Evolutionary conservation across 2,888 invertebrate species (phyloP).

Genomic region (Melipona beecheii): DNA sequence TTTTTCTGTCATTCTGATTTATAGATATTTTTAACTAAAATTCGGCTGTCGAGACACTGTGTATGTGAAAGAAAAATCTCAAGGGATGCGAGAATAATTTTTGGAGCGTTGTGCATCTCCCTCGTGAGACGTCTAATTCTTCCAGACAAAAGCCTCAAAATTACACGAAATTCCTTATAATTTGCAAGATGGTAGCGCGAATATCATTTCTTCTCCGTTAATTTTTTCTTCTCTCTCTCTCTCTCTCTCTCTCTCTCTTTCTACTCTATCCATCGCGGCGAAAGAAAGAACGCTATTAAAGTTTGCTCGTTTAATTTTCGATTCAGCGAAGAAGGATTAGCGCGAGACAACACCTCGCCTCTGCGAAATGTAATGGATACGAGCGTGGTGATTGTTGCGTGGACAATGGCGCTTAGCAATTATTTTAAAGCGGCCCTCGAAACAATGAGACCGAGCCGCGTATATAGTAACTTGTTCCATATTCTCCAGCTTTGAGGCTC

Average conservation of each 20-base stretch:
- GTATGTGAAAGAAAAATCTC: neutral
- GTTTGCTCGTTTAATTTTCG: constrained; percentile 39
- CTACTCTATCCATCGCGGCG: no score
- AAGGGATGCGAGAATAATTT: neutral
- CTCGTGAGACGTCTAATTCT: neutral
- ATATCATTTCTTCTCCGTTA: neutral
- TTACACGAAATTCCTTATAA: constrained; percentile 9
- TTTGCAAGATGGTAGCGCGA: neutral
- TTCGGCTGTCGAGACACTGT: no score
- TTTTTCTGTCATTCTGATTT: no score
- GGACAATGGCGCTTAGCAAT: constrained; percentile 60
- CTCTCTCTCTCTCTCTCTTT: neutral
- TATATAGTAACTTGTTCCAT: constrained; percentile 52
- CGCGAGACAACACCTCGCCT: constrained; percentile 40
- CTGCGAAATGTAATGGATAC: constrained; percentile 51
- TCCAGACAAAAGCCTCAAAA: neutral
- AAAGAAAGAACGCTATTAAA: constrained; percentile 1
- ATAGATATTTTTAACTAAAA: no score
- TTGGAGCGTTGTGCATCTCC: neutral
- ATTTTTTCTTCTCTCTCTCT: neutral
- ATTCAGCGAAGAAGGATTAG: constrained; percentile 40
- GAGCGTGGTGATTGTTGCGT: constrained; percentile 48
- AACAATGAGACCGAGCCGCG: constrained; percentile 43
- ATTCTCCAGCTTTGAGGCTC: constrained; percentile 52
- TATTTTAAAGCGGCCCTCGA: constrained; percentile 59